Base-by-base conservation (phyloP, 2,888 invertebrate species). In the Elmis aenea region DNA sequence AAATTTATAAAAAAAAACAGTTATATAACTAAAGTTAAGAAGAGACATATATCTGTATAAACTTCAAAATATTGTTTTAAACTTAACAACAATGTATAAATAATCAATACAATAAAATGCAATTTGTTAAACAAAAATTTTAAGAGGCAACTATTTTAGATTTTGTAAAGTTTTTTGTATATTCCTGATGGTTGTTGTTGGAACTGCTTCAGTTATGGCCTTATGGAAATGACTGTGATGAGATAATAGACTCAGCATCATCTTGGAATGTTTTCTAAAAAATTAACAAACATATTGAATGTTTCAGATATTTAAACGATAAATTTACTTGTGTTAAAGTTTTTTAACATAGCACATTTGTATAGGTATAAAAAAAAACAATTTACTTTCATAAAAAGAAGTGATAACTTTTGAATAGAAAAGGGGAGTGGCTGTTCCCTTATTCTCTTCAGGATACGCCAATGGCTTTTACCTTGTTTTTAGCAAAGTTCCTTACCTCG, bases 111-210 rank as follows among this genome's bases (percentile, higher is more conserved):
- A n/a, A n/a, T n/a, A n/a, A n/a, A n/a, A 24, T 24, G 25, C n/a
- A 9, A 11, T 24, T 8, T 24, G 9, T 5, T 9, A 9, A 8
- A 9, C 5, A 11, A 11, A n/a, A 24, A 24, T 9, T 5, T 47
- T 22, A 11, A 13, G 29, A 18, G 8, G 8, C 5, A 18, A 8
- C 8, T 38, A 52, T 56, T 70, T 70, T 58, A 81, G 68, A 47
- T 74, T 73, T 44, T 75, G 76, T 27, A 94, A 69, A 35, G 83
- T 81, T 62, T 93, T 93, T 55, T 86, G 83, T 37, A 94, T 85
- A 57, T 88, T 85, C 45, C 89, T 77, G 55, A 89, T 77, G 4
- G 84, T 81, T 50, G 81, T 79, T 8, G 82, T 75, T 21, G 87
- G 82, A 58, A 93, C 83, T 5, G 89, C 81, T 49, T 91, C 92